Evolutionary conservation across 2,797 vertebrate species (phyloP), one percentile per base, ranked within the genome.

Genomic region (Crenuchus spilurus): DNA sequence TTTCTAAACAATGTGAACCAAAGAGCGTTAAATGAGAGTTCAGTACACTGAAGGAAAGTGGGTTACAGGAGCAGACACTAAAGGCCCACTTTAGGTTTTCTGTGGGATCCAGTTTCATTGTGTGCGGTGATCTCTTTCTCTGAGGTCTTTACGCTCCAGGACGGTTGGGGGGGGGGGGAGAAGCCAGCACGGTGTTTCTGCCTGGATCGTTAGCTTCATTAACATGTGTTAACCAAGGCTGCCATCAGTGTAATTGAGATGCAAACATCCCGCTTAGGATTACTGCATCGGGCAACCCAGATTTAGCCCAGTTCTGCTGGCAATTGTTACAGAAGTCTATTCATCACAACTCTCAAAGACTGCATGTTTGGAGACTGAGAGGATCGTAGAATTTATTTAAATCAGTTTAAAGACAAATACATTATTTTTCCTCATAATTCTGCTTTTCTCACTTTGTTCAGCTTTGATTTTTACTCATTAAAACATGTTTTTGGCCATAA

Each of bases 221-320:
- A 92, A 88, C 92, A 93, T 92, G 89, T 91, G 90, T 91, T 89
- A 90, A 90, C 85, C 84, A 82, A 83, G 52, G 58, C 83, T 78
- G 83, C 72, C 85, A 85, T 84, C 76, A 37, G 74, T 86, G 78
- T 33, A 86, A 92, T 90, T 93, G 91, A 91, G 89, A 90, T 89
- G 88, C 88, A 92, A 92, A 91, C 87, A 82, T 86, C 84, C 76
- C 67, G 78, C 81, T 87, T 88, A 84, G 87, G 83, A 88, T 87
- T 86, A 87, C 83, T 88, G 82, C 80, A 78, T n/a, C 63, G 78
- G 70, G 76, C 74, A 52, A 65, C 48, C 52, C 28, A 42, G 48
- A 4, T 33, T 22, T 70, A 49, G 31, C 52, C 68, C 49, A 49
- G n/a, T 41, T 65, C 51, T 57, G 22, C 51, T 30, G 52, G 39